These are phyloP conservation scores for Diaphora mendica DNA, from an alignment of 2,888 invertebrate species.

Conservation along the genomic window DNA sequence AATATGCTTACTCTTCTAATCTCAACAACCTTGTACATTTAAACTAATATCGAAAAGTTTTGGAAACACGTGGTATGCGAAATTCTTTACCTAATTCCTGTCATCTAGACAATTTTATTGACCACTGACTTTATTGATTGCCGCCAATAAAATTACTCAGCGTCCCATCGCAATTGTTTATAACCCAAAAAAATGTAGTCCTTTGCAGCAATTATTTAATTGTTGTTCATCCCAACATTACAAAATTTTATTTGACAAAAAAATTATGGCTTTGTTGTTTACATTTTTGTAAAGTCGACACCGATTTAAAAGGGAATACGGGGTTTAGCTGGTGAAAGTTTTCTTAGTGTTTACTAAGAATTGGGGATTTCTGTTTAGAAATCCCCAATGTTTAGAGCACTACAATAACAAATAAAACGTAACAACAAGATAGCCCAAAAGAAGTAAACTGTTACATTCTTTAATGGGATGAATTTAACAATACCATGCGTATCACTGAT, in stretches of 20 bases:
- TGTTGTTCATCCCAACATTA: not conserved
- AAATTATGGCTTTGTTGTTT: not conserved
- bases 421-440: not conserved
- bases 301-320: not conserved
- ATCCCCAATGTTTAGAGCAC: not conserved
- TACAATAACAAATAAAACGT: not conserved
- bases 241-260: not conserved
- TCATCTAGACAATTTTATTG: not conserved
- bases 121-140: too few species aligned
- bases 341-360: too few species aligned
- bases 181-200: not conserved
- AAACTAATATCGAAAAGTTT: too few species aligned
- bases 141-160: not conserved
- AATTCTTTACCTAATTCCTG: not conserved
- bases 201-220: not conserved
- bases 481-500: not conserved
- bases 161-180: not conserved
- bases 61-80: not conserved
- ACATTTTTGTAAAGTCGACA: not conserved
- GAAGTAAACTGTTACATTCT: not conserved
- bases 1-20: too few species aligned
- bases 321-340: not conserved
- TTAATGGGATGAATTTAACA: not conserved
- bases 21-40: too few species aligned
- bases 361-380: too few species aligned